phyloP scores from a whole-genome alignment of 2,113 vertebrate genomes.

The Rattus rattus region DNA sequence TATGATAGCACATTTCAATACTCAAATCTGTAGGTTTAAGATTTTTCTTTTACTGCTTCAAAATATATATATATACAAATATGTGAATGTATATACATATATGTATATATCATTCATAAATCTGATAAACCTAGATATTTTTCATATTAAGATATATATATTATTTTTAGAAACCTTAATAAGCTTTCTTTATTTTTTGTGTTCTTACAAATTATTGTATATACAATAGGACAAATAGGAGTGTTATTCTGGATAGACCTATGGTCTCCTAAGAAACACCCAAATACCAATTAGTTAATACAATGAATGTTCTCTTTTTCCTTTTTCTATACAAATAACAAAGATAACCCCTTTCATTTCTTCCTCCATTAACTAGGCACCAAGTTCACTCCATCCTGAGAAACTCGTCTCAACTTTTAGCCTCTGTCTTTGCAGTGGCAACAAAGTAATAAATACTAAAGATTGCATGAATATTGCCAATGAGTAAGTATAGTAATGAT shows the following conservation, averaged over 20 bases:
- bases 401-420: background rate
- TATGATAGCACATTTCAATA: background rate
- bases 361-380: background rate
- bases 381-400: background rate
- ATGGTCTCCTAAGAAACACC: background rate
- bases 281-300: background rate
- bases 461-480: background rate
- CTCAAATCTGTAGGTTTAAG: background rate
- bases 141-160: background rate
- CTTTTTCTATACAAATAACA: background rate
- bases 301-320: background rate
- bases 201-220: background rate
- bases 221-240: background rate
- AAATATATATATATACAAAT: background rate
- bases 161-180: background rate
- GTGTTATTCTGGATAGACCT: background rate
- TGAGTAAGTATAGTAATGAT: background rate
- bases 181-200: background rate
- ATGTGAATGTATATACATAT: too few species aligned
- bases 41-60: background rate
- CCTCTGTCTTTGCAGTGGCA: background rate
- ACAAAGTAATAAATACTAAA: background rate
- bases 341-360: background rate
- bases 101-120: background rate
- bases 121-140: background rate